These are phyloP conservation scores for Nycticebus coucang DNA, from an alignment of 2,113 vertebrate species.

Conservation along the genomic window DNA sequence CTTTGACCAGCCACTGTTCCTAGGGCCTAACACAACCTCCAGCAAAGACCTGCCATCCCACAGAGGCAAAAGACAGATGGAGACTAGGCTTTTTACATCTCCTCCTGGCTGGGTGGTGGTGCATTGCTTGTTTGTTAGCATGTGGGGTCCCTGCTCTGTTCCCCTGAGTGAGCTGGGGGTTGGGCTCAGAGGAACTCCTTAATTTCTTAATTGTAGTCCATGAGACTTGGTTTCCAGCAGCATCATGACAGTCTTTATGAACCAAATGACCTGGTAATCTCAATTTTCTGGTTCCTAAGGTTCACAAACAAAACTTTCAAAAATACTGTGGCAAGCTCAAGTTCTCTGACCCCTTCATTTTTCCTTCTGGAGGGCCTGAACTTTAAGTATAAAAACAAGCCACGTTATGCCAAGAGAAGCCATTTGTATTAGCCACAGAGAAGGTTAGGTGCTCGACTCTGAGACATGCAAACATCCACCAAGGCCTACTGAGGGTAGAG, in stretches of 20 bases:
- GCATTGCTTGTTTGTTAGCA: neutral
- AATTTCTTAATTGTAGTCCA: neutral
- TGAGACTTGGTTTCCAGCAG: neutral
- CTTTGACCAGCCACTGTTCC: neutral
- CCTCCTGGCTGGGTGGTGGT: neutral
- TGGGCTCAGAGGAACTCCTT: neutral
- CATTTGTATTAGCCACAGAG: neutral
- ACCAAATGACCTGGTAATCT: neutral
- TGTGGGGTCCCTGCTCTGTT: neutral
- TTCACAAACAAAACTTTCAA: neutral
- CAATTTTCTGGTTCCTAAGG: neutral
- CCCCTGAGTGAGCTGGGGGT: neutral
- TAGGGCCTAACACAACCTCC: neutral
- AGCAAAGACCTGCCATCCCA: neutral
- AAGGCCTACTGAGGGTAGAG: neutral
- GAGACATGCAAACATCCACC: neutral
- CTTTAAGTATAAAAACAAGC: constrained; percentile 7
- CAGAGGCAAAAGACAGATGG: neutral
- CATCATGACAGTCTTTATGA: neutral
- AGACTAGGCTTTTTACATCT: neutral
- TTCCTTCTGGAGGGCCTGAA: neutral
- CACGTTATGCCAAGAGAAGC: neutral
- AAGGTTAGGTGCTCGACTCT: neutral
- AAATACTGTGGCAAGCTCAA: neutral
- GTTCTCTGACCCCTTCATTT: neutral